phyloP scores from a whole-genome alignment of 1,140 invertebrate species.

The Ganaspis sp. region DNA sequence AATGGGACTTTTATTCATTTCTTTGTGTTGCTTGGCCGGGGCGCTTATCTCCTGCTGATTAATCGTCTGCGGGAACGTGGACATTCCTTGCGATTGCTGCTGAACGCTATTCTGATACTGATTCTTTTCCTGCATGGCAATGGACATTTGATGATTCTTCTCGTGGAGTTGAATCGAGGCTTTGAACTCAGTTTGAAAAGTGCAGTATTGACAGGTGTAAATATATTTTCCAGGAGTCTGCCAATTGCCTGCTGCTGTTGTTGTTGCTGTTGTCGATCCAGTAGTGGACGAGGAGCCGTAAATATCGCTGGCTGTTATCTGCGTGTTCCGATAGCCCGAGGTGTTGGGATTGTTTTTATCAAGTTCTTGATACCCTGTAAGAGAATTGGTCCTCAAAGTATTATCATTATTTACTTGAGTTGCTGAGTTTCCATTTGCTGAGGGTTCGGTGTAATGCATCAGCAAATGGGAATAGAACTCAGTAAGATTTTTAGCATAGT shows the following conservation, averaged over 20 bases:
- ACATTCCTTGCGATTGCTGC: not conserved
- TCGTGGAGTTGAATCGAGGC: constrained; percentile 26
- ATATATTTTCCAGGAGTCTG: not conserved
- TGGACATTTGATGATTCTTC: constrained; percentile 18
- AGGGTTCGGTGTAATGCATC: not conserved
- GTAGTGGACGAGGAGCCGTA: not conserved
- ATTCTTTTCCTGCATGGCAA: not conserved
- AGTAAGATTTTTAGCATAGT: not conserved
- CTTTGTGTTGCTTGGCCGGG: too few relatives aligned
- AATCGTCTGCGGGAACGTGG: not conserved
- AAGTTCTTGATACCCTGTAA: not conserved
- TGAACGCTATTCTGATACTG: not conserved
- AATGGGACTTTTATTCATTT: not conserved
- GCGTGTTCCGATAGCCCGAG: not conserved
- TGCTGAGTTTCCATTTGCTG: not conserved
- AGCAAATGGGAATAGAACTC: not conserved
- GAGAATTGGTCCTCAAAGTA: not conserved
- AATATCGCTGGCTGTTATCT: not conserved
- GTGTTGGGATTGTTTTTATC: not conserved
- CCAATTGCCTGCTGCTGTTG: not conserved
- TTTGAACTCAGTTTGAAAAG: constrained; percentile 10
- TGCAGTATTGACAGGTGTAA: constrained; percentile 31
- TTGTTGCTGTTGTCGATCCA: not conserved
- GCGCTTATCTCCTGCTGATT: not conserved
- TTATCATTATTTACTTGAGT: not conserved